phyloP scores from a whole-genome alignment of 2,888 invertebrate genomes.

The Spilosoma lubricipeda region DNA sequence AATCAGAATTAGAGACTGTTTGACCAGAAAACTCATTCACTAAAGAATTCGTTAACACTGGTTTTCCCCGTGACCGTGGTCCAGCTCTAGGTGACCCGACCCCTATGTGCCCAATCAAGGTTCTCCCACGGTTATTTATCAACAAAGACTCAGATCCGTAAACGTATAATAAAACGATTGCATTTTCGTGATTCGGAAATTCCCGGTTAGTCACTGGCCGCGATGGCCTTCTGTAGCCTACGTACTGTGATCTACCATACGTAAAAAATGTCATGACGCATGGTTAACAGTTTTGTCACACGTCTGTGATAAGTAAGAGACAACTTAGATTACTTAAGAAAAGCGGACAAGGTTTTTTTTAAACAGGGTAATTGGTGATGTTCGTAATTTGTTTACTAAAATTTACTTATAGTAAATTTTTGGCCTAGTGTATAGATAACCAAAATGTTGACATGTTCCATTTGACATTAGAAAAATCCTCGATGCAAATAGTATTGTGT shows the following conservation, averaged over 20 bases:
- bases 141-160: conserved; percentile 11
- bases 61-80: background rate
- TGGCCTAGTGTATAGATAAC: background rate
- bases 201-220: conserved; percentile 41
- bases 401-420: background rate
- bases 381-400: background rate
- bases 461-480: background rate
- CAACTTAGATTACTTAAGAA: background rate
- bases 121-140: conserved; percentile 1
- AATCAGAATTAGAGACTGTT: background rate
- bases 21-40: background rate
- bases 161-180: conserved; percentile 12
- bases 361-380: background rate
- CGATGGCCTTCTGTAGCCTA: conserved; percentile 21
- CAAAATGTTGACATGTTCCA: background rate
- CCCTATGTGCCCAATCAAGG: background rate
- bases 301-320: background rate
- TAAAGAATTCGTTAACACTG: background rate
- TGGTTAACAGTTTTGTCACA: background rate
- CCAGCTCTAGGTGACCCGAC: background rate
- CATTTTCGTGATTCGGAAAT: conserved; percentile 33
- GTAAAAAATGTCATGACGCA: conserved; percentile 13
- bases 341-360: background rate
- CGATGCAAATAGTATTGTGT: too few species aligned
- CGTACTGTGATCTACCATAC: background rate